Evolutionary conservation across 2,113 vertebrate species (phyloP).

Genomic region (Varanus salvator): DNA sequence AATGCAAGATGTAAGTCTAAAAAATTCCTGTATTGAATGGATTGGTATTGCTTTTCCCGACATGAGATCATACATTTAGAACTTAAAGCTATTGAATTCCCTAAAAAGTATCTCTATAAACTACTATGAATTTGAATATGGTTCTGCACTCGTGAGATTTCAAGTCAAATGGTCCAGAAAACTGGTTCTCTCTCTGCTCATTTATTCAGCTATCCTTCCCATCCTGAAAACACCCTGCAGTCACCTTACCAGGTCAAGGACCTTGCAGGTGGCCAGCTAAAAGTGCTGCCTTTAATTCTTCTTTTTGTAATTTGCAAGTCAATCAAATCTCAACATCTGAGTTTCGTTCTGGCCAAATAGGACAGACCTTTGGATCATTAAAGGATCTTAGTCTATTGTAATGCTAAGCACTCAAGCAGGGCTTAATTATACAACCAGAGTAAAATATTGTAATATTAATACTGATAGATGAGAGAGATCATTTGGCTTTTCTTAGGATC

Average conservation of each 20-base stretch:
- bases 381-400: not conserved
- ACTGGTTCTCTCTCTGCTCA: conserved; percentile 40
- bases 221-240: conserved; percentile 52
- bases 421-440: not conserved
- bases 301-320: conserved; percentile 17
- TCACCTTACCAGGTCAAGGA: conserved; percentile 48
- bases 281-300: conserved; percentile 16
- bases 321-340: conserved; percentile 1
- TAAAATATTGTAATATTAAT: not conserved
- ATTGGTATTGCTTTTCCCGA: not conserved
- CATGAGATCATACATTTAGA: conserved; percentile 6
- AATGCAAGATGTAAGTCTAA: not conserved
- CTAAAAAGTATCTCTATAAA: conserved; percentile 30
- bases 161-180: conserved; percentile 41
- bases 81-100: not conserved
- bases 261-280: conserved; percentile 45
- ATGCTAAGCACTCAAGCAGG: not conserved
- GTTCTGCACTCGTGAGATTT: conserved; percentile 47
- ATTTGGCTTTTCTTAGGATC: not conserved
- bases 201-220: conserved; percentile 39
- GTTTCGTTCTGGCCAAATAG: not conserved
- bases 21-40: not conserved
- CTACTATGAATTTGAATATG: conserved; percentile 19
- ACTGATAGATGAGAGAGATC: not conserved
- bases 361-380: not conserved